These are phyloP conservation scores for Leptopterna dolabrata DNA, from an alignment of 2,888 invertebrate species.

Conservation along the genomic window DNA sequence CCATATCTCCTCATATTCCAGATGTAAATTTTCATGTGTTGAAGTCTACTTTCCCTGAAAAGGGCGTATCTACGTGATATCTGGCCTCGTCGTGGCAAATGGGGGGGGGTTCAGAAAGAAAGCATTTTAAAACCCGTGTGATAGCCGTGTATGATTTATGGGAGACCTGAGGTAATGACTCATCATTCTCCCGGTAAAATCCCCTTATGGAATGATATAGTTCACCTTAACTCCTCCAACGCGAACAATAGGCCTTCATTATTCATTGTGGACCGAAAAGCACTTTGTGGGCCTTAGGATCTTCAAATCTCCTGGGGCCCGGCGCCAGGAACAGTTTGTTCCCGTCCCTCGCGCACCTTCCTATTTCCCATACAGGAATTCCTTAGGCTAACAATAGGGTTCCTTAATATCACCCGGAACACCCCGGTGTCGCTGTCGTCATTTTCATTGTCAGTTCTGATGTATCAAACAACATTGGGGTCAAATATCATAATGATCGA, in stretches of 20 bases:
- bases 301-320: not conserved
- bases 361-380: not conserved
- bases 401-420: not conserved
- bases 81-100: too few relatives aligned
- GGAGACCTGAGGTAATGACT: not conserved
- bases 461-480: too few relatives aligned
- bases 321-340: not conserved
- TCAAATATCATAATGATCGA: too few relatives aligned
- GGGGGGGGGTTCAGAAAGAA: not conserved
- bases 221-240: slow-evolving; percentile 11
- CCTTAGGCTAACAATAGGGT: not conserved
- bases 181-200: not conserved
- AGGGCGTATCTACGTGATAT: not conserved
- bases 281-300: not conserved
- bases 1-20: too few relatives aligned
- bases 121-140: not conserved
- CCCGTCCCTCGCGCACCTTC: not conserved
- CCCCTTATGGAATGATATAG: not conserved
- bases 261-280: not conserved
- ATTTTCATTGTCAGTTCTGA: not conserved
- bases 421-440: not conserved
- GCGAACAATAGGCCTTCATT: slow-evolving; percentile 8
- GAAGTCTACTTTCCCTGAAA: not conserved
- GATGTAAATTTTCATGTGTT: not conserved
- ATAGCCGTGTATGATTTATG: not conserved